These are phyloP conservation scores for Mastomys natalensis DNA, from an alignment of 2,113 vertebrate species.

Conservation along the genomic window DNA sequence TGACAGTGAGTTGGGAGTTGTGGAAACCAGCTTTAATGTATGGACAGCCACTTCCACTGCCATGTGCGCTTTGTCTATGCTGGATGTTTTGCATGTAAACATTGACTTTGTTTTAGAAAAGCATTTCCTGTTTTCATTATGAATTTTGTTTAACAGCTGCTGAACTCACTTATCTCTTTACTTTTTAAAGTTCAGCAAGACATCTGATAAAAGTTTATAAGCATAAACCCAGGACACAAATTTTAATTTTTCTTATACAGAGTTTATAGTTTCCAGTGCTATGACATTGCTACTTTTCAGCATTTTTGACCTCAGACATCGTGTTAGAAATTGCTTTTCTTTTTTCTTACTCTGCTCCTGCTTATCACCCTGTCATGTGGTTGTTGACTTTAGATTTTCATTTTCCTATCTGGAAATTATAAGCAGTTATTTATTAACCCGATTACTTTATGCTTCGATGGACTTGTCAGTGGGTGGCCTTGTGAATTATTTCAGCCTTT, in stretches of 20 bases:
- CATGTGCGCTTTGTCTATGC: not conserved
- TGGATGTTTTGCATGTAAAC: conserved; percentile 57
- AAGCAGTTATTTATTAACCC: conserved; percentile 67
- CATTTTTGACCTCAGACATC: conserved; percentile 33
- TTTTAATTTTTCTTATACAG: conserved; percentile 34
- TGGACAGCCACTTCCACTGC: not conserved
- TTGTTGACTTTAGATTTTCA: conserved; percentile 60
- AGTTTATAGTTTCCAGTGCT: conserved; percentile 6
- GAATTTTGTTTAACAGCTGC: not conserved
- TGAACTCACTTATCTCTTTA: conserved; percentile 16
- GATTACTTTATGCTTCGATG: conserved; percentile 57
- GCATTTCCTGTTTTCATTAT: not conserved
- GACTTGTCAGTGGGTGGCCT: conserved; percentile 67
- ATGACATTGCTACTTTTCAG: not conserved
- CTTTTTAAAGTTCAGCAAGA: conserved; percentile 31
- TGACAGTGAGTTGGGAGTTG: not conserved
- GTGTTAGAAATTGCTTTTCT: not conserved
- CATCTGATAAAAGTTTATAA: not conserved
- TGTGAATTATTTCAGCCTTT: conserved; percentile 70
- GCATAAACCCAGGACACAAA: not conserved
- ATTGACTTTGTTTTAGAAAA: not conserved
- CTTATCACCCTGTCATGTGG: conserved; percentile 54
- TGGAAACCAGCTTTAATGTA: not conserved
- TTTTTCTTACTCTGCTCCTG: not conserved
- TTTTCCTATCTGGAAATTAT: conserved; percentile 74